Evolutionary conservation across 2,888 invertebrate genomes (phyloP).

Genomic region (Ectropis crepuscularia): DNA sequence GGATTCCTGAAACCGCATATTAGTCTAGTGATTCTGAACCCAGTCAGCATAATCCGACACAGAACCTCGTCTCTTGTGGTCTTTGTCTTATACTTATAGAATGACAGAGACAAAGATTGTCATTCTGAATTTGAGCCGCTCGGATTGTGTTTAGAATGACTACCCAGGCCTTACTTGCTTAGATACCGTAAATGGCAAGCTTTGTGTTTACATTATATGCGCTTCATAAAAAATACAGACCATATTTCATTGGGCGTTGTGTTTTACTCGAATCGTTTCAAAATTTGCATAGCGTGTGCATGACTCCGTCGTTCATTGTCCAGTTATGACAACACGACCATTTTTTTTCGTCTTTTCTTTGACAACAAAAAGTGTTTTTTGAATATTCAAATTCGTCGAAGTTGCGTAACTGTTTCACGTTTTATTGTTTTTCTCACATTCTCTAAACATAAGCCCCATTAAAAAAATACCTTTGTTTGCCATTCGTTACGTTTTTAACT

Average conservation of each 20-base stretch:
- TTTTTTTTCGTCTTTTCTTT: slow-evolving; percentile 53
- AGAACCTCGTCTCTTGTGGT: too few species aligned
- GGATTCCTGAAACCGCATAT: too few species aligned
- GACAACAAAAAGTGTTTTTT: slow-evolving; percentile 61
- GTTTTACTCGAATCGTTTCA: slow-evolving; percentile 56
- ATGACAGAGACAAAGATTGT: too few species aligned
- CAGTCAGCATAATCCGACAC: too few species aligned
- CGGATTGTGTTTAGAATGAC: too few species aligned
- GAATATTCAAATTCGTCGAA: slow-evolving; percentile 78
- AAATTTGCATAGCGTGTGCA: slow-evolving; percentile 56
- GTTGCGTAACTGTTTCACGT: slow-evolving; percentile 62
- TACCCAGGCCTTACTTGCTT: too few species aligned
- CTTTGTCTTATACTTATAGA: too few species aligned
- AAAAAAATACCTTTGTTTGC: slow-evolving; percentile 5
- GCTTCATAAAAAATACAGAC: not conserved
- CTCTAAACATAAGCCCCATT: not conserved
- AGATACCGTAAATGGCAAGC: too few species aligned
- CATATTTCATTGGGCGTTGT: not conserved
- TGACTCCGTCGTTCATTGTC: slow-evolving; percentile 38
- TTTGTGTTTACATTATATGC: not conserved
- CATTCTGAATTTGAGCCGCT: too few species aligned
- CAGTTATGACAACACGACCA: slow-evolving; percentile 50
- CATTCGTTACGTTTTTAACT: not conserved
- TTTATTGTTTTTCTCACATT: slow-evolving; percentile 28
- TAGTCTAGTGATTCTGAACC: too few species aligned